Evolutionary conservation across 2,797 vertebrate species (phyloP).

Genomic region (Sparidentex hasta): DNA sequence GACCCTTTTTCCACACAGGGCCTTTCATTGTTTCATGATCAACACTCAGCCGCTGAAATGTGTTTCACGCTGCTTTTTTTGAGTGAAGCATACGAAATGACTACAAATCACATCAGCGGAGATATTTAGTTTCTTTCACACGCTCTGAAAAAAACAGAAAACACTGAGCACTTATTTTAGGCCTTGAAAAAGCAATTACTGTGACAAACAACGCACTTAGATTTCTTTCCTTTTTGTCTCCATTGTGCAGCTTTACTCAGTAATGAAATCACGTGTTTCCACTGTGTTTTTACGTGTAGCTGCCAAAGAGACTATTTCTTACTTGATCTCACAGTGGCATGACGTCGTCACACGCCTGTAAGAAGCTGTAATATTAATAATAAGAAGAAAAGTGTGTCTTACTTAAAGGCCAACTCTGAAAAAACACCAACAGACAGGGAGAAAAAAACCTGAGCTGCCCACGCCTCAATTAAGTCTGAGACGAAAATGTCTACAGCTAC

Average conservation of each 20-base stretch:
- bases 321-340: background rate
- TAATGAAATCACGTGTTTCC: constrained; percentile 14
- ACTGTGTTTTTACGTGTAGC: background rate
- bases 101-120: constrained; percentile 1
- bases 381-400: background rate
- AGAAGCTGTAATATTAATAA: constrained; percentile 2
- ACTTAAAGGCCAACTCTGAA: constrained; percentile 16
- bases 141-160: background rate
- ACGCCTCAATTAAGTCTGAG: constrained; percentile 77
- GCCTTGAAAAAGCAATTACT: constrained; percentile 24
- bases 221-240: constrained; percentile 7
- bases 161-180: background rate
- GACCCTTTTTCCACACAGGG: constrained; percentile 50
- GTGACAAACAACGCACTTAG: constrained; percentile 22
- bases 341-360: background rate
- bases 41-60: constrained; percentile 19
- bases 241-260: background rate
- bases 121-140: background rate
- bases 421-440: constrained; percentile 18
- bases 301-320: background rate
- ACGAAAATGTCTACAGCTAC: constrained; percentile 62
- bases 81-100: constrained; percentile 34
- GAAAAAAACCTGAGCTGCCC: constrained; percentile 46
- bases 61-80: constrained; percentile 47
- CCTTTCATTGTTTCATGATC: constrained; percentile 44